A percentile compares a stretch with the other conserved stretches of the same genome.
Conservation (phyloP, 1,140 invertebrate genomes). For the Aethina tumida region DNA sequence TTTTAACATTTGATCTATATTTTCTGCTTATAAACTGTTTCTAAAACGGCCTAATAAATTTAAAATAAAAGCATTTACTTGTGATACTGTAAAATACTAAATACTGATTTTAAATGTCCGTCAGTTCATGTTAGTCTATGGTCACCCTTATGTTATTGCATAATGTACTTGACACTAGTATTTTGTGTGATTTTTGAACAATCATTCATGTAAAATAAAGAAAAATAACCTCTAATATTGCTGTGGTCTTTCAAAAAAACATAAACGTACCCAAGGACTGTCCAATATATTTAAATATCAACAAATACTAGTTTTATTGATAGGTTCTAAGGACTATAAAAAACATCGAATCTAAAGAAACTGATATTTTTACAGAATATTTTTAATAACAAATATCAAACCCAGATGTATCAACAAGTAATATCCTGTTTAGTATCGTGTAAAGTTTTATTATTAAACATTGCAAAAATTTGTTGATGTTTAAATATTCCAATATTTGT, state of each 20-base stretch:
- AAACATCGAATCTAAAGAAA: not conserved
- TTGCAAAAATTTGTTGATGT: too few species aligned
- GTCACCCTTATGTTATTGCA: slow-evolving; percentile 26
- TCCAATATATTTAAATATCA: not conserved
- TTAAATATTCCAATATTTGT: not conserved
- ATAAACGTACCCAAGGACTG: not conserved
- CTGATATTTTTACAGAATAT: slow-evolving; percentile 3
- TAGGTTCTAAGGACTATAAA: not conserved
- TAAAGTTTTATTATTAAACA: too few species aligned
- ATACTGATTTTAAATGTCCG: slow-evolving; percentile 19
- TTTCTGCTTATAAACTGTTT: slow-evolving; percentile 11
- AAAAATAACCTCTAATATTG: too few species aligned
- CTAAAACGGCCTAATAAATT: slow-evolving; percentile 23
- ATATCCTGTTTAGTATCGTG: not conserved
- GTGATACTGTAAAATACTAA: slow-evolving; percentile 19
- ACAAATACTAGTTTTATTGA: not conserved
- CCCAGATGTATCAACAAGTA: not conserved
- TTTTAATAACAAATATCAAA: too few species aligned
- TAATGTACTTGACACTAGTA: slow-evolving; percentile 32
- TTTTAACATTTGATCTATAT: slow-evolving; percentile 1
- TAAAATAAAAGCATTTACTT: slow-evolving; percentile 16
- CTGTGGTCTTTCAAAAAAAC: not conserved
- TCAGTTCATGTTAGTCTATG: slow-evolving; percentile 25
- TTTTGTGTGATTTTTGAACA: slow-evolving; percentile 25
- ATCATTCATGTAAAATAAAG: slow-evolving; percentile 22